Evolutionary conservation across 2,113 vertebrate genomes (phyloP), one percentile per base, ranked within the genome.

Genomic region (Acanthochromis polyacanthus): DNA sequence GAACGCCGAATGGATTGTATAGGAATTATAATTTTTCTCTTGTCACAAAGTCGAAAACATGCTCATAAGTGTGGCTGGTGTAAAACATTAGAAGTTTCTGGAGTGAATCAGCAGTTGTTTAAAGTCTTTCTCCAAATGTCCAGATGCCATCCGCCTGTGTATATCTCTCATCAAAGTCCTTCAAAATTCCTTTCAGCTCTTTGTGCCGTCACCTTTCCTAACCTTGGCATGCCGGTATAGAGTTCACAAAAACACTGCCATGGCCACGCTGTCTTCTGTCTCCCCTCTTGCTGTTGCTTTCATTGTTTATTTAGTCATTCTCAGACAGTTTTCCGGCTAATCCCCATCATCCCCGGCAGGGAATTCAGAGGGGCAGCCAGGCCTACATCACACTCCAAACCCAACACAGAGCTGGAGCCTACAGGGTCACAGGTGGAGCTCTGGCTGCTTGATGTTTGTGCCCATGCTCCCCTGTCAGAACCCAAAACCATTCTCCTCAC

Each of bases 231-330:
- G 69, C 55, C 62, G n/a, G 55, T 20, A 45, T 8, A 32, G 69
- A 75, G 72, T 74, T 88, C 28, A 83, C 30, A 86, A 64, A 78
- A 80, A 73, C 74, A 83, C 45, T 65, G 81, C 66, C 81, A 36
- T 14, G 70, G 53, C 69, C 79, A 70, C 51, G 75, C 82, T 79
- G 75, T 75, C 84, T 80, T 81, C 45, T 50, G 57, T 65, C 66
- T 57, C 62, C 58, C 59, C 52, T 52, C 82, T 79, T 23, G 56
- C 82, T 85, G 84, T 46, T 82, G 81, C 61, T 78, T 86, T 83
- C 82, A 78, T 86, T 87, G 83, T 85, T 90, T 88, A 87, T 85
- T 84, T 88, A 83, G 83, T 81, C 78, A 71, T 88, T 89, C 52
- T 78, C 80, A 73, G 75, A 80, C 77, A 80, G 77, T 87, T 87